These are phyloP conservation scores for Tapirus terrestris DNA, from an alignment of 2,113 vertebrate species.

Conservation along the genomic window DNA sequence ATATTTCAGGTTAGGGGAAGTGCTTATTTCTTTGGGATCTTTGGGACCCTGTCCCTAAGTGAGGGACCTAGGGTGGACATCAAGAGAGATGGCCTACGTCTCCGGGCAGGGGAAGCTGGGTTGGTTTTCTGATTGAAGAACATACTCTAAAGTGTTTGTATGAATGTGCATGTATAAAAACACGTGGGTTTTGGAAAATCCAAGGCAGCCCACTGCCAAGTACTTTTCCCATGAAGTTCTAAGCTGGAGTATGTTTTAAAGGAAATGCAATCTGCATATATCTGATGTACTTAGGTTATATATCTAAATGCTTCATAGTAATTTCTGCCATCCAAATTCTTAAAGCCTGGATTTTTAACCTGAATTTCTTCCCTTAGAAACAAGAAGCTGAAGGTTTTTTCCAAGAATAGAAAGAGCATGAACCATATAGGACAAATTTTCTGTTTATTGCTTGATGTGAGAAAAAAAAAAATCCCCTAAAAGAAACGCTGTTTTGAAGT, in stretches of 20 bases:
- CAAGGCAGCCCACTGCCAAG: neutral
- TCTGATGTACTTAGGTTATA: neutral
- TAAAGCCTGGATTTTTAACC: neutral
- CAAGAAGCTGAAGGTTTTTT: neutral
- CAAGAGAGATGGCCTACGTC: accelerated
- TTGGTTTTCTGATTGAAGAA: neutral
- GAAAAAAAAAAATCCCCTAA: neutral
- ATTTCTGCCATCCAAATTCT: neutral
- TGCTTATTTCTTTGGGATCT: neutral
- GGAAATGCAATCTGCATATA: slow-evolving; percentile 3
- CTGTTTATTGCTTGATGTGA: neutral
- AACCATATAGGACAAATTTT: neutral
- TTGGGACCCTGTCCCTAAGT: neutral
- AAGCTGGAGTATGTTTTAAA: slow-evolving; percentile 25
- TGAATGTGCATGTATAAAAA: neutral
- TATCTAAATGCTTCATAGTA: neutral
- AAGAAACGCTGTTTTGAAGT: neutral
- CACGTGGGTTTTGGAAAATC: neutral
- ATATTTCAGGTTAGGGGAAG: neutral
- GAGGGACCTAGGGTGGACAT: neutral
- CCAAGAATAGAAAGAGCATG: neutral
- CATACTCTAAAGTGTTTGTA: neutral
- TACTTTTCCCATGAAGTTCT: slow-evolving; percentile 20
- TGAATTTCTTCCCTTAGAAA: neutral
- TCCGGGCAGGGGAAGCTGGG: neutral